Conservation (phyloP, 2,113 vertebrate species). For the Microcebus lehilahytsara region DNA sequence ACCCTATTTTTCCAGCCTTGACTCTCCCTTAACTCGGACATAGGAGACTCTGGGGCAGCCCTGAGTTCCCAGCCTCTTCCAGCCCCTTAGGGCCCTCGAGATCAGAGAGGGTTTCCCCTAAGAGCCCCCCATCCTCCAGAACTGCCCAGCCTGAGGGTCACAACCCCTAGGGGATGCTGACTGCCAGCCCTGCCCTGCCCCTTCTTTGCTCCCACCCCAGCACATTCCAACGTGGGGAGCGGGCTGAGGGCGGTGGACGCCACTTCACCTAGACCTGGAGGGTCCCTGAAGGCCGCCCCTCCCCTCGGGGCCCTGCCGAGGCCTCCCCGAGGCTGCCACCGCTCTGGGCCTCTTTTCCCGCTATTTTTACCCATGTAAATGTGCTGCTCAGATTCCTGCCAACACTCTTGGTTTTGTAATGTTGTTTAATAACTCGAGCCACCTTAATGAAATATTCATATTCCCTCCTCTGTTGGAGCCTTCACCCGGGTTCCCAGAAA, state of each 20-base stretch:
- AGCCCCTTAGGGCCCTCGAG: neutral
- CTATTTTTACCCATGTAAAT: conserved; percentile 57
- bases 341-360: neutral
- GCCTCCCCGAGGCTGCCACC: neutral
- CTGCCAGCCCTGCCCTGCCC: rapidly evolving
- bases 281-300: neutral
- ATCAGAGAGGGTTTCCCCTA: neutral
- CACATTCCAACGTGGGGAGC: neutral
- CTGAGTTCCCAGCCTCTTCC: neutral
- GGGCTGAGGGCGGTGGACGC: neutral
- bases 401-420: conserved; percentile 62
- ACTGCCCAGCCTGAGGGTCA: neutral
- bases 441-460: conserved; percentile 75
- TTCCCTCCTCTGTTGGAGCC: conserved; percentile 35
- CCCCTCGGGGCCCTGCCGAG: neutral
- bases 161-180: neutral
- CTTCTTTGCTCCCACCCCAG: neutral
- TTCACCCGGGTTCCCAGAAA: conserved; percentile 48
- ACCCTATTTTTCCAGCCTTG: neutral
- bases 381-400: conserved; percentile 67
- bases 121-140: neutral
- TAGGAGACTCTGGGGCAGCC: neutral
- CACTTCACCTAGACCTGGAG: neutral
- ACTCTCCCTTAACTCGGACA: neutral
- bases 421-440: conserved; percentile 72